phyloP scores from a whole-genome alignment of 2,888 invertebrate species.

The Minunthozetes semirufus region DNA sequence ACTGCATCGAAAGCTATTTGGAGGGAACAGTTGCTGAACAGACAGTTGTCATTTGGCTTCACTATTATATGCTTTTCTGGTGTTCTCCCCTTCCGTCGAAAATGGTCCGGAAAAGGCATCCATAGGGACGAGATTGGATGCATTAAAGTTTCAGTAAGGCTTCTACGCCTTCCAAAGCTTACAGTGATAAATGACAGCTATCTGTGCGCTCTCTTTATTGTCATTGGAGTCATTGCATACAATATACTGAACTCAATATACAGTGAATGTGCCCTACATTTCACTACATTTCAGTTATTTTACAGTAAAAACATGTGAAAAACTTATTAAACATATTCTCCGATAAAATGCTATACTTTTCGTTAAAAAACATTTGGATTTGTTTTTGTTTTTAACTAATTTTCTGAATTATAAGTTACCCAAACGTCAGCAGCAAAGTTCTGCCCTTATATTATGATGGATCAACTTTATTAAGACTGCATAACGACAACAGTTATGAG shows the following conservation, averaged over 20 bases:
- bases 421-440: no score
- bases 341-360: neutral
- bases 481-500: no score
- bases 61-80: slow-evolving; percentile 1
- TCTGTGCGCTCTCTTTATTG: slow-evolving; percentile 16
- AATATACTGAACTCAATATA: slow-evolving; percentile 8
- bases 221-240: slow-evolving; percentile 20
- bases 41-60: slow-evolving; percentile 31
- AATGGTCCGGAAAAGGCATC: slow-evolving; percentile 35
- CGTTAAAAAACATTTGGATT: neutral
- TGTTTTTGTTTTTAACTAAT: no score
- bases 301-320: neutral
- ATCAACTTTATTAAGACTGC: no score
- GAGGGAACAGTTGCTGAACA: neutral
- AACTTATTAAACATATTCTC: neutral
- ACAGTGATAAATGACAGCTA: slow-evolving; percentile 31
- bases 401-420: no score
- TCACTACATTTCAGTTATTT: neutral
- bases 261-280: neutral
- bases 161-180: slow-evolving; percentile 23
- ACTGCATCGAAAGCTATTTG: no score
- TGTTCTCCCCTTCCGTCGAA: slow-evolving; percentile 31
- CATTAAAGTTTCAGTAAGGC: slow-evolving; percentile 35
- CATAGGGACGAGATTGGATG: slow-evolving; percentile 32
- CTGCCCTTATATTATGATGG: no score